Percentiles rank a stretch among this genome's conserved stretches.
Conservation (phyloP, 2,888 invertebrate genomes). For the Agrotis segetum region DNA sequence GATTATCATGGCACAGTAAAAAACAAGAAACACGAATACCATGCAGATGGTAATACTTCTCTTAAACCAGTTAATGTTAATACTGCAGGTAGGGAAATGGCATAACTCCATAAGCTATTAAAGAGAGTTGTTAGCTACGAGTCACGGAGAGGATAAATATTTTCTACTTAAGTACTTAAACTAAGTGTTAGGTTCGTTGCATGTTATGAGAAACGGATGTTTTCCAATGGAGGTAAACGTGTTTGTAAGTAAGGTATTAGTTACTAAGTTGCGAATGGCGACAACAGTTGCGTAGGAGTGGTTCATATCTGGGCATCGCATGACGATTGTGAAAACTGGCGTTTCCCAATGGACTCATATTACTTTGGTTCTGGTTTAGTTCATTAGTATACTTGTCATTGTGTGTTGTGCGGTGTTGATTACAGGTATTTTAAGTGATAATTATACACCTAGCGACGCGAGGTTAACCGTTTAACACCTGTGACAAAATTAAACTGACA, state of each 20-base stretch:
- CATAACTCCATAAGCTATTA: conserved; percentile 11
- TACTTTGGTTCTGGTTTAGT: conserved; percentile 30
- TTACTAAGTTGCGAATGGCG: conserved; percentile 22
- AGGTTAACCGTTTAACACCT: conserved; percentile 8
- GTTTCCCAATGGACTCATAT: conserved; percentile 41
- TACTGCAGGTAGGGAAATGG: not conserved
- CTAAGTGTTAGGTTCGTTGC: conserved; percentile 29
- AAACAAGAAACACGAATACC: not conserved
- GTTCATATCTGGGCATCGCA: conserved; percentile 51
- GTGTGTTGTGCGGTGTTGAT: not conserved
- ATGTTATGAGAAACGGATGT: conserved; percentile 41
- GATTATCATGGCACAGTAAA: not conserved
- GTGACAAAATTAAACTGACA: conserved; percentile 21
- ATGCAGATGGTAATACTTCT: not conserved
- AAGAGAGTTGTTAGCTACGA: conserved; percentile 11
- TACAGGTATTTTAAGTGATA: not conserved
- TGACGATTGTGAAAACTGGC: conserved; percentile 51
- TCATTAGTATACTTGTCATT: conserved; percentile 8
- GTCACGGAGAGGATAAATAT: conserved; percentile 8
- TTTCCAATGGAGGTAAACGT: conserved; percentile 41
- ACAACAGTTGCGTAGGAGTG: conserved; percentile 31
- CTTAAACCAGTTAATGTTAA: not conserved
- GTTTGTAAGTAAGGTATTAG: conserved; percentile 32
- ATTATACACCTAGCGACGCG: not conserved
- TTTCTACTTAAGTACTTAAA: conserved; percentile 18